Conservation (phyloP, 2,888 invertebrate genomes). For the Notocelia uddmanniana region DNA sequence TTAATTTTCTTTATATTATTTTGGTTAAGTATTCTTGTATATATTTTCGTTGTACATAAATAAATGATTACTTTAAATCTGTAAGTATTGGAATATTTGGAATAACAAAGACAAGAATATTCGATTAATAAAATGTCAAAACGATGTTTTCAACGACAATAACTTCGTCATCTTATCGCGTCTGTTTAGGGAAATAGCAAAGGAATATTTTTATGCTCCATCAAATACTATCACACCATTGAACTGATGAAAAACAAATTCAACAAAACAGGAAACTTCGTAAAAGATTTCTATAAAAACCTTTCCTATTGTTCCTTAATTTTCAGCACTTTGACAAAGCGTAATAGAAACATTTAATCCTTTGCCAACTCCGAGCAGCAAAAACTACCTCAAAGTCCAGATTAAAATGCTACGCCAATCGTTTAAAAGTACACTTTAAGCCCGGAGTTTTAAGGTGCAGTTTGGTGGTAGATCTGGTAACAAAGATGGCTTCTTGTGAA, state of each 20-base stretch:
- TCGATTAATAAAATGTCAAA: not conserved
- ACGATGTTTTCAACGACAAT: not conserved
- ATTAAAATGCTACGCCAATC: conserved; percentile 67
- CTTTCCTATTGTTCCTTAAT: conserved; percentile 35
- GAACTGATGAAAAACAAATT: conserved; percentile 36
- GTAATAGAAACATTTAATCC: conserved; percentile 79
- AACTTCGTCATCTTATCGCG: conserved; percentile 15
- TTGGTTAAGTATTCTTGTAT: no score
- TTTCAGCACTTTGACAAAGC: conserved; percentile 54
- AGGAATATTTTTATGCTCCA: no score
- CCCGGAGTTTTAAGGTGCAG: conserved; percentile 14
- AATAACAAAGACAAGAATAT: not conserved
- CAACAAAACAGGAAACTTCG: conserved; percentile 22
- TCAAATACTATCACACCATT: not conserved
- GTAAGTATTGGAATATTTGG: no score
- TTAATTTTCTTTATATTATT: no score
- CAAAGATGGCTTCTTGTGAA: conserved; percentile 59
- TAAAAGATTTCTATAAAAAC: conserved; percentile 31
- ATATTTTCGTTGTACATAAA: no score
- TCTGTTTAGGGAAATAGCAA: no score
- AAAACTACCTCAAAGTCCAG: conserved; percentile 72
- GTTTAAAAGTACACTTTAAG: conserved; percentile 46
- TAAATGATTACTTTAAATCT: no score
- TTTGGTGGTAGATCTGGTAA: conserved; percentile 36
- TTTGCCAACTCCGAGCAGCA: conserved; percentile 71